These are phyloP conservation scores for Condylura cristata DNA, from an alignment of 2,113 vertebrate species.

Conservation along the genomic window DNA sequence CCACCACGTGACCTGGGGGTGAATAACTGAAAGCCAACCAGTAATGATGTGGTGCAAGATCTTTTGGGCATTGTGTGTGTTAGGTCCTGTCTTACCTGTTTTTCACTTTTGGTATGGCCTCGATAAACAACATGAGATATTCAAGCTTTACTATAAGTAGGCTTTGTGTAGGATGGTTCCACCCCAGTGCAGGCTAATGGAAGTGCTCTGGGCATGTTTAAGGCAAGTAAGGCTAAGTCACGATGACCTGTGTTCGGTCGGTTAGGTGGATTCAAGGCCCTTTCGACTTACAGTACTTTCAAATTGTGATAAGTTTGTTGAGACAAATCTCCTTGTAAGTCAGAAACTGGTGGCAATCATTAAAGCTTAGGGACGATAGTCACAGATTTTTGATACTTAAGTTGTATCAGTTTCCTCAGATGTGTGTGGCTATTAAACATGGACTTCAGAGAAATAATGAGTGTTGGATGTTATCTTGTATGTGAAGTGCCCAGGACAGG, in stretches of 20 bases:
- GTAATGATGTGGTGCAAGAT: too few species aligned
- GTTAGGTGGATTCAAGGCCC: background rate
- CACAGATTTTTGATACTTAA: background rate
- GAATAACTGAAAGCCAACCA: too few species aligned
- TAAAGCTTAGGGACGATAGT: background rate
- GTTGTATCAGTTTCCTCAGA: background rate
- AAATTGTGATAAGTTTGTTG: background rate
- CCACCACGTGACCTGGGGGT: too few species aligned
- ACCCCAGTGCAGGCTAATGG: background rate
- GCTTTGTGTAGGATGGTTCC: background rate
- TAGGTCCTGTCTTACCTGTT: too few species aligned
- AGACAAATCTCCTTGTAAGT: too few species aligned
- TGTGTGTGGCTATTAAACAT: background rate
- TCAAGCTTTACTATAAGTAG: too few species aligned
- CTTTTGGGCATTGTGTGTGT: too few species aligned
- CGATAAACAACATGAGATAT: too few species aligned
- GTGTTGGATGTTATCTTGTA: background rate
- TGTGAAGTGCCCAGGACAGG: background rate
- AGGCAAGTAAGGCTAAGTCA: background rate
- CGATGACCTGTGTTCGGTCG: too few species aligned
- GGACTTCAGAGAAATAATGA: background rate
- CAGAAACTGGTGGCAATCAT: background rate
- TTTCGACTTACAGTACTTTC: background rate
- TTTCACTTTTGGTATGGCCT: too few species aligned
- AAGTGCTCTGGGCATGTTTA: background rate